These are phyloP conservation scores for Megalonaias nervosa DNA, from an alignment of 1,140 invertebrate genomes.

Conservation along the genomic window DNA sequence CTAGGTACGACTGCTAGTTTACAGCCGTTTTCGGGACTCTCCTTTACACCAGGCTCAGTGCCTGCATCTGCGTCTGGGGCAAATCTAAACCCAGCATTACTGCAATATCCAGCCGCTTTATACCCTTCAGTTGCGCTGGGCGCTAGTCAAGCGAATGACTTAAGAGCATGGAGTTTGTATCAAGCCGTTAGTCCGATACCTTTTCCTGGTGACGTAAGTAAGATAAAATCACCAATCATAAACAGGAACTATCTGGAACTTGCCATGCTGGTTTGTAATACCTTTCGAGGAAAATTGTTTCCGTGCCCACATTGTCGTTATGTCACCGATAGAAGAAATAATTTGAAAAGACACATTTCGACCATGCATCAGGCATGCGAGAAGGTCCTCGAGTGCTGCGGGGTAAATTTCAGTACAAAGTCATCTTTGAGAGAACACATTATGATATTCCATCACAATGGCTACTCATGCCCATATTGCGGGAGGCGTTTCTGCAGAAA, in stretches of 20 bases:
- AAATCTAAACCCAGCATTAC: conserved; percentile 38
- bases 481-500: conserved; percentile 72
- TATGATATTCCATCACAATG: conserved; percentile 69
- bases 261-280: conserved; percentile 67
- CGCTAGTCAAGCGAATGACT: conserved; percentile 29
- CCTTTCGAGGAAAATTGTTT: conserved; percentile 67
- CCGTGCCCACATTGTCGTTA: conserved; percentile 71
- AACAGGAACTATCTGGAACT: conserved; percentile 66
- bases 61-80: conserved; percentile 6
- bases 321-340: conserved; percentile 73
- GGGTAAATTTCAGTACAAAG: conserved; percentile 70
- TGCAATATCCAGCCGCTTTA: conserved; percentile 51
- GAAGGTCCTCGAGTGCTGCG: conserved; percentile 71
- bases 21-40: conserved; percentile 24
- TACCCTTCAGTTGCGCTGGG: conserved; percentile 27
- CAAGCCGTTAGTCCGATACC: conserved; percentile 42
- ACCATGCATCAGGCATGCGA: conserved; percentile 73
- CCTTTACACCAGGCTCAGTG: conserved; percentile 12
- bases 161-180: conserved; percentile 47
- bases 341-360: conserved; percentile 72
- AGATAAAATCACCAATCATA: conserved; percentile 60
- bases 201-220: conserved; percentile 54
- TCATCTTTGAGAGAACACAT: conserved; percentile 72
- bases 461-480: conserved; percentile 72
- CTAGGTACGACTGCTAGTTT: conserved; percentile 10